Base-by-base conservation (phyloP, 2,113 vertebrate genomes). In the Strix uralensis region DNA sequence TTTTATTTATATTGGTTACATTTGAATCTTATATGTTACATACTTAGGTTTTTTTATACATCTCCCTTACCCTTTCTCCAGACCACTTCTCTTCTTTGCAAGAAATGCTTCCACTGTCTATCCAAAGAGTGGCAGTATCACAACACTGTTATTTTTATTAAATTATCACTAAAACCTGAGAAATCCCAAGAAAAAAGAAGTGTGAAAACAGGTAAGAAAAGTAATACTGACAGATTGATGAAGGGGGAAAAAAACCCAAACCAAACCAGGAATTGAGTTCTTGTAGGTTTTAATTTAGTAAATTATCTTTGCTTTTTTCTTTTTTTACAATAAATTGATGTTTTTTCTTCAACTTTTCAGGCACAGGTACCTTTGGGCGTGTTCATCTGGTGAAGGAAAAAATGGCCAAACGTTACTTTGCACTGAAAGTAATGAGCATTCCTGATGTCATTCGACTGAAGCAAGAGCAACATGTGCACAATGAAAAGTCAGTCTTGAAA, bases 361-460 rank as follows among this genome's bases (percentile, higher is more conserved):
- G 99, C 40, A 99, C 99, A 0, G 99, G 99, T 40, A 99, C 99
- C 0, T 99, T 99, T 47, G 99, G 99, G 5, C 98, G 99, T 8
- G 99, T 99, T 94, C 99, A 99, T 91, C 97, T 99, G 87, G 99
- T 99, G 49, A 98, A 98, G 90, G 98, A 99, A 96, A 99, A 99
- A 97, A 97, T 97, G 55, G 98, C 95, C 54, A 94, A 98, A 74
- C 96, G 87, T 36, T 99, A 99, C 97, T 99, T 98, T 59, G 99
- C 99, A 8, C 98, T 99, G 90, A 99, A 99, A 97, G 98, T 99
- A 40, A 99, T 99, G 99, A 99, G 99, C 97, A 99, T 99, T 97
- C 98, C 98, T 0, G 99, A 99, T 49, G 99, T 99, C 78, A 99
- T 99, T 96, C 98, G 99, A 11, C 98, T 99, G 90, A 99, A 99